Base-by-base conservation (phyloP, 2,113 vertebrate genomes). In the Rhinichthys klamathensis region DNA sequence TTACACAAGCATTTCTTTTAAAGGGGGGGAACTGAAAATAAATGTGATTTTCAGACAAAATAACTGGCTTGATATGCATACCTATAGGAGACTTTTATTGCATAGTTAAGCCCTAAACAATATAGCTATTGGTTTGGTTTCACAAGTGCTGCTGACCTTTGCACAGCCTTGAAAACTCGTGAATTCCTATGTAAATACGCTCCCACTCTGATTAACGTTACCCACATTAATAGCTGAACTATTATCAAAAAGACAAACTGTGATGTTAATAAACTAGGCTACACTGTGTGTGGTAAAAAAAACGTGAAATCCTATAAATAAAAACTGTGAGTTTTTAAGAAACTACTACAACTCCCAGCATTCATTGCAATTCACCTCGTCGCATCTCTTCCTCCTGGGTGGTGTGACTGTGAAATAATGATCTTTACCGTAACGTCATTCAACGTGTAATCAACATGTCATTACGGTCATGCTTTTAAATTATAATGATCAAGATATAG, bases 281-380 rank as follows among this genome's bases (percentile, higher is more conserved):
- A 49, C 1, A 41, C 10, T 63, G 15, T 13, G 12, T 30, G 18
- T 30, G 5, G 11, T 46, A 80, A 73, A 49, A 60, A 18, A 21
- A 56, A 56, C 3, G 6, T 51, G 15, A 6, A 56, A 56, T 56
- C 0, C 5, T 1, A 54, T 54, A 56, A 56, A 23, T n/a, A 23
- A 70, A 35, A 41, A 35, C 16, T 69, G 65, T 12, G 27, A 13
- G 16, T 12, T n/a, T 60, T 32, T 69, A 76, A 15, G 30, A 25
- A 73, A 30, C 9, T 61, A 32, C 2, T 86, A 87, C 83, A 87
- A 15, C 51, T 89, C 88, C 88, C 88, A 89, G 46, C 56, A 84
- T 87, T 60, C 87, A 16, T 23, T 56, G 12, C 54, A 74, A 15
- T 44, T 38, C 75, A 88, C 73, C 46, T 79, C 86, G 81, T 46